phyloP scores from a whole-genome alignment of 2,113 vertebrate species.

The Seriola rivoliana region DNA sequence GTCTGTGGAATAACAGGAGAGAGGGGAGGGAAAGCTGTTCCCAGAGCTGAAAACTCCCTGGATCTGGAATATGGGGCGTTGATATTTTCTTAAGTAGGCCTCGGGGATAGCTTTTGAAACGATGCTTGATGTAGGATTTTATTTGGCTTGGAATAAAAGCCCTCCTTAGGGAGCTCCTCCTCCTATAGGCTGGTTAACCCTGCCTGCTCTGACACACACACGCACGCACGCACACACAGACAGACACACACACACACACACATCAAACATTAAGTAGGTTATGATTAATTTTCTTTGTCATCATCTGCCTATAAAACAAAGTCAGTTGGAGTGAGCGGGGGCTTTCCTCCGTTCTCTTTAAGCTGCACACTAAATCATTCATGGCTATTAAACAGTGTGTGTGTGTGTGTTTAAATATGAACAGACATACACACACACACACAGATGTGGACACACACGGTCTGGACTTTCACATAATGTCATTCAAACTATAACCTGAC shows the following conservation, averaged over 20 bases:
- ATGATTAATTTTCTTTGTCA: slow-evolving; percentile 79
- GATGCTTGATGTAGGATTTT: slow-evolving; percentile 78
- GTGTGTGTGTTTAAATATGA: slow-evolving; percentile 50
- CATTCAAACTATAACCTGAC: slow-evolving; percentile 62
- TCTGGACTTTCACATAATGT: slow-evolving; percentile 45
- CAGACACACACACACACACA: slow-evolving; percentile 27
- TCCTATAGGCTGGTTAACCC: slow-evolving; percentile 72
- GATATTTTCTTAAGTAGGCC: slow-evolving; percentile 80
- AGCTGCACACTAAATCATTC: slow-evolving; percentile 68
- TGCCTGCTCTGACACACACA: slow-evolving; percentile 27
- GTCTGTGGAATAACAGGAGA: slow-evolving; percentile 64
- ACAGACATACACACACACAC: background rate
- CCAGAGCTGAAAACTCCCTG: slow-evolving; percentile 65
- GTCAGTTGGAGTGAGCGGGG: slow-evolving; percentile 54
- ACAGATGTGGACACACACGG: background rate
- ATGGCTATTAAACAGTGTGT: slow-evolving; percentile 54
- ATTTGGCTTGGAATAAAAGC: slow-evolving; percentile 82
- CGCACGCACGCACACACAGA: slow-evolving; percentile 20
- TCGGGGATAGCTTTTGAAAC: slow-evolving; percentile 74
- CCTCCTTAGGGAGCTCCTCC: slow-evolving; percentile 71
- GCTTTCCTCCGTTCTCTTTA: slow-evolving; percentile 58
- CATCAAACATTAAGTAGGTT: slow-evolving; percentile 70
- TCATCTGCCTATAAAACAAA: slow-evolving; percentile 74
- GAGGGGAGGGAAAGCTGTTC: slow-evolving; percentile 50
- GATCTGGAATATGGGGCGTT: slow-evolving; percentile 65